A percentile compares a stretch with the other conserved stretches of the same genome.
Conservation (phyloP, 2,113 vertebrate species). For the human (Homo sapiens) region DNA sequence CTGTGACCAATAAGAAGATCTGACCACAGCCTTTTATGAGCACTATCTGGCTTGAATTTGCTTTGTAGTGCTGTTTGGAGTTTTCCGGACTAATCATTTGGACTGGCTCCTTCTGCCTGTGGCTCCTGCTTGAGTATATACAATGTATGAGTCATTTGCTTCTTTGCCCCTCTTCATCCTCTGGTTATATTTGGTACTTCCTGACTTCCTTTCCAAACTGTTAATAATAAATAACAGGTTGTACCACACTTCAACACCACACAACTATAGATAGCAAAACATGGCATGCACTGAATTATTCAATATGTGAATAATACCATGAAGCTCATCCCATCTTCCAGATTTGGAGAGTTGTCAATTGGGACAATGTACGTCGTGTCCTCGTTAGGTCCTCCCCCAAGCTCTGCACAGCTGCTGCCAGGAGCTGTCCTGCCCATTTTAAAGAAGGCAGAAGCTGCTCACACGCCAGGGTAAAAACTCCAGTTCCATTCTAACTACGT, state of each 20-base stretch:
- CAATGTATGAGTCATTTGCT: neutral
- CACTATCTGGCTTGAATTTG: neutral
- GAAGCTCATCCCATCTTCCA: neutral
- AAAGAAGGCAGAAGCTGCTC: neutral
- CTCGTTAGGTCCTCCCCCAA: neutral
- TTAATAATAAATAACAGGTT: conserved; percentile 55
- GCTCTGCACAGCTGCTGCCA: neutral
- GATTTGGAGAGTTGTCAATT: neutral
- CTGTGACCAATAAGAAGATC: neutral
- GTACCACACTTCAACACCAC: conserved; percentile 3
- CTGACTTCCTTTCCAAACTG: conserved; percentile 40
- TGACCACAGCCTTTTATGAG: neutral
- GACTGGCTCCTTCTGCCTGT: neutral
- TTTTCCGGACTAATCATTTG: neutral
- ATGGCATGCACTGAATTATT: conserved; percentile 39
- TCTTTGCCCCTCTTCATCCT: neutral
- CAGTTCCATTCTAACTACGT: neutral
- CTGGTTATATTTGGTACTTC: conserved; percentile 37
- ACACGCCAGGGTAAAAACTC: neutral
- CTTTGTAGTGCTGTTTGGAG: neutral
- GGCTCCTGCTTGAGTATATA: neutral
- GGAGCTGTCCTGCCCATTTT: neutral
- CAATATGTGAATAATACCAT: neutral
- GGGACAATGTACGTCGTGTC: neutral
- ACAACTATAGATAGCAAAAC: conserved; percentile 28